These are phyloP conservation scores for Brachypodius melanocephalos DNA, from an alignment of 2,113 vertebrate genomes.

Conservation along the genomic window DNA sequence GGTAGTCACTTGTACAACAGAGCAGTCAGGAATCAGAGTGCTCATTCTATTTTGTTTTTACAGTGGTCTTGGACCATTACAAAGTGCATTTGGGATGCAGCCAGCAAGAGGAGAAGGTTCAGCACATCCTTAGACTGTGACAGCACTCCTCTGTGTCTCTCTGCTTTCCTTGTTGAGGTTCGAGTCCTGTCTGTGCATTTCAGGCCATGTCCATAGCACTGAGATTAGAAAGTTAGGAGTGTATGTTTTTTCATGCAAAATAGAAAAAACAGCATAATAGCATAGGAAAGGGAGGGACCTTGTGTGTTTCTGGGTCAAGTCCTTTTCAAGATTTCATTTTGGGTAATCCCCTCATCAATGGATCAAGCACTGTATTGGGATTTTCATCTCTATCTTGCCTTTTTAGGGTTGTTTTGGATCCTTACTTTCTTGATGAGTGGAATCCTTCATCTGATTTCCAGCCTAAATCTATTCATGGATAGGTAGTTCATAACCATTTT, in stretches of 20 bases:
- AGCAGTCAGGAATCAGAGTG: neutral
- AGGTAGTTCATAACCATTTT: neutral
- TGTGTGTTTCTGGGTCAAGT: neutral
- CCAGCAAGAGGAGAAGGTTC: neutral
- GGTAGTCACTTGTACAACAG: neutral
- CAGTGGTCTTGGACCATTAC: accelerated
- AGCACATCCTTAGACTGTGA: neutral
- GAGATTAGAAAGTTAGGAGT: neutral
- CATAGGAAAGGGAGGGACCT: neutral
- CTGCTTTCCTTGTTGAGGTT: neutral
- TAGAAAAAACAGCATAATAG: neutral
- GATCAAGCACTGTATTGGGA: neutral
- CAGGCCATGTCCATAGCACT: neutral
- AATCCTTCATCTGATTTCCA: neutral
- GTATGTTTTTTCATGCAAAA: neutral
- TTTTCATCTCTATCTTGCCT: neutral
- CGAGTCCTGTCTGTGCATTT: neutral
- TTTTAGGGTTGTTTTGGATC: neutral
- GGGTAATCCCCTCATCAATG: neutral
- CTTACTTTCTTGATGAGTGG: neutral
- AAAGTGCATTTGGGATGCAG: neutral
- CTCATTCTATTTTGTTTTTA: neutral
- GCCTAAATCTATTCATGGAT: neutral
- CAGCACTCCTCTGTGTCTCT: neutral
- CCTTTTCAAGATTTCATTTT: neutral